These are phyloP conservation scores for Indri indri DNA, from an alignment of 2,113 vertebrate species.

Conservation along the genomic window DNA sequence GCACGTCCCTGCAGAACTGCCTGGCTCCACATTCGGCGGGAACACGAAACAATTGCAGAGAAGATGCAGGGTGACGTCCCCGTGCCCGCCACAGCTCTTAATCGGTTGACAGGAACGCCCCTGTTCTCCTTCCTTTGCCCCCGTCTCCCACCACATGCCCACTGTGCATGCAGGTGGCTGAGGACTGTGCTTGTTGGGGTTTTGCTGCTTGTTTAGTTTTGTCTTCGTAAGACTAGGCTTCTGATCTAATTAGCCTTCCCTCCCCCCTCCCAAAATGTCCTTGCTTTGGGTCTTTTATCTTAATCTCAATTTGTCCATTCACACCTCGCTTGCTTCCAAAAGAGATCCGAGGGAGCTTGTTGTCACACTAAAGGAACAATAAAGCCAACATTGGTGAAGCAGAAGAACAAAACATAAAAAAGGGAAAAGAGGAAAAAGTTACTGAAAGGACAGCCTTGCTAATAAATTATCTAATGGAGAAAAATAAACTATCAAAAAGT, in stretches of 20 bases:
- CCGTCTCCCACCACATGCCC: not conserved
- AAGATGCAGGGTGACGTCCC: not conserved
- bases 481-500: too few species aligned
- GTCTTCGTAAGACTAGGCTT: not conserved
- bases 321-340: not conserved
- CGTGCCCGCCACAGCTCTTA: not conserved
- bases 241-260: not conserved
- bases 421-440: not conserved
- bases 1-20: constrained; percentile 51
- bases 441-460: too few species aligned
- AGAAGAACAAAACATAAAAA: not conserved
- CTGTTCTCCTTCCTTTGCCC: not conserved
- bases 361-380: not conserved
- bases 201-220: not conserved
- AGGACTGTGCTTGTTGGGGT: not conserved
- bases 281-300: not conserved
- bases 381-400: not conserved
- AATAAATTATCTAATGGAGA: too few species aligned
- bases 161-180: rapidly evolving
- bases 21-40: not conserved
- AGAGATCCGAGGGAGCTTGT: not conserved
- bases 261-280: not conserved
- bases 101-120: not conserved
- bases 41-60: not conserved
- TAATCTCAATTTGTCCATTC: not conserved